Base-by-base conservation (phyloP, 2,888 invertebrate genomes). In the Horisme vitalbata region DNA sequence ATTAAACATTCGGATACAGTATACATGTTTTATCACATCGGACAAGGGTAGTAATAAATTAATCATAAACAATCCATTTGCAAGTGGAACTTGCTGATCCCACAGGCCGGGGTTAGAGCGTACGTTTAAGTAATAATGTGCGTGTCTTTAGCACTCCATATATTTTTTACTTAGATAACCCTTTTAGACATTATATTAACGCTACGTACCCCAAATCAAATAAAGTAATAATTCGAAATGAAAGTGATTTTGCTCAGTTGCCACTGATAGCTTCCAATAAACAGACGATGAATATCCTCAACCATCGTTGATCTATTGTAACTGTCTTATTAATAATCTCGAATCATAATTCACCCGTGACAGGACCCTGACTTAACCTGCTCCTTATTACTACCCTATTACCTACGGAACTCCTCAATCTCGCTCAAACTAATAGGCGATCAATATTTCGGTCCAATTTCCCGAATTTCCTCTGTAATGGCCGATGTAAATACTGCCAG, bases 21-120 rank as follows among this genome's bases (percentile, higher is more conserved):
- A 21, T 45, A 46, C 45, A 52, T 50, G 48, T 56, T 60, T 63
- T 57, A 60, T 59, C 51, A 54, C 41, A 43, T 43, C 34, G 57
- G 59, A 60, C 55, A 57, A 57, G 59, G 58, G 59, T 61, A 41
- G 49, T 31, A 45, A 50, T 63, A 57, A 63, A 63, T 63, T 57
- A 63, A 55, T 59, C 57, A 63, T 54, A 55, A 45, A 47, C 45
- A 45, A 50, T 43, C 57, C 55, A 51, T 58, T 63, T 59, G 33
- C 49, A 41, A 48, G 46, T 43, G 37, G 47, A 28, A 49, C 43
- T 35, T 36, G 41, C 43, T 46, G 45, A 59, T 54, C 52, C 52
- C n/a, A n/a, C 50, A 46, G 46, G 38, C 27, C 21, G 15, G 21
- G 33, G 12, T 10, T 18, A 18, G 18, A 18, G 7, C 10, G 20